Evolutionary conservation across 2,113 vertebrate genomes (phyloP).

Genomic region (Columbina picui): DNA sequence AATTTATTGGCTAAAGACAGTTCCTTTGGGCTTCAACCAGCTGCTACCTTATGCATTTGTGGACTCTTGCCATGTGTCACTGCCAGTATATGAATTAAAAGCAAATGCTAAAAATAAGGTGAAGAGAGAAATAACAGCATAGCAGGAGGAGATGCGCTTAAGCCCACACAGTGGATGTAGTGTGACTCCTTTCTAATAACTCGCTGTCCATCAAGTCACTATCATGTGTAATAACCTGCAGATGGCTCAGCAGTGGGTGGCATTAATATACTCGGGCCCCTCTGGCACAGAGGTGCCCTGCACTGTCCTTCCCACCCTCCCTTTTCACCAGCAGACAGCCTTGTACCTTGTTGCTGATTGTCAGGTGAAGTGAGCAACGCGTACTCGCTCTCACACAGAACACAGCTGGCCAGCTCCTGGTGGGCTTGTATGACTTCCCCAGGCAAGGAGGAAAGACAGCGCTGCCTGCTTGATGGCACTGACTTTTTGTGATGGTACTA

Average conservation of each 20-base stretch:
- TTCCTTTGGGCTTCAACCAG: constrained; percentile 31
- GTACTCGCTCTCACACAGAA: neutral
- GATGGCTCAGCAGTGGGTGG: constrained; percentile 47
- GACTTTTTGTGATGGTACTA: neutral
- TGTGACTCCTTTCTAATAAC: constrained; percentile 50
- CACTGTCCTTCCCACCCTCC: neutral
- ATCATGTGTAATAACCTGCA: constrained; percentile 19
- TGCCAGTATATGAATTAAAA: constrained; percentile 45
- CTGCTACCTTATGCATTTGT: constrained; percentile 3
- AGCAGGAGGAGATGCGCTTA: neutral
- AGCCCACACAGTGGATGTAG: neutral
- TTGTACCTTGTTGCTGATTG: neutral
- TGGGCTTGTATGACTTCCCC: neutral
- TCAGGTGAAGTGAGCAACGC: neutral
- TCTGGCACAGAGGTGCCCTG: neutral
- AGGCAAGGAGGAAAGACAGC: neutral
- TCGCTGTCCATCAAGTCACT: neutral
- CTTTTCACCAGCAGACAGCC: neutral
- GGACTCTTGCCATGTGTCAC: constrained; percentile 21
- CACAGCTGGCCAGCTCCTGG: neutral
- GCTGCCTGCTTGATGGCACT: accelerated
- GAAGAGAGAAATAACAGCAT: constrained; percentile 13
- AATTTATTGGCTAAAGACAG: neutral
- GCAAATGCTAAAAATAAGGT: constrained; percentile 9
- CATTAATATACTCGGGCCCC: constrained; percentile 4